phyloP scores from a whole-genome alignment of 2,888 invertebrate species.

The Brachyptera risi region DNA sequence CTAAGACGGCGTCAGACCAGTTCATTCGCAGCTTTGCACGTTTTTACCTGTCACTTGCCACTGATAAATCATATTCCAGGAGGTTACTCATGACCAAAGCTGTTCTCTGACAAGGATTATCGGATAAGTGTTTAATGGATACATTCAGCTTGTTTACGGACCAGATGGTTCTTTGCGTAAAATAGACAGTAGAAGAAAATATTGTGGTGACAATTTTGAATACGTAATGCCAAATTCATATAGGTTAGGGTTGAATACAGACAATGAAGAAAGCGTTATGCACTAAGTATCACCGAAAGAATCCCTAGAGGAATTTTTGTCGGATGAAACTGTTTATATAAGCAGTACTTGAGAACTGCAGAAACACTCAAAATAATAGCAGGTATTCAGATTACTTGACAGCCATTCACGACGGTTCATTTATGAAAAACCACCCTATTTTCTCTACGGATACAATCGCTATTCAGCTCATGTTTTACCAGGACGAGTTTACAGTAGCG shows the following conservation, averaged over 20 bases:
- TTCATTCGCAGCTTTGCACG: background rate
- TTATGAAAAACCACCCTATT: background rate
- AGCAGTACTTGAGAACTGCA: background rate
- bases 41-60: background rate
- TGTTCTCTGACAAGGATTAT: background rate
- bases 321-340: background rate
- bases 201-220: constrained; percentile 3
- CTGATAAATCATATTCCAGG: constrained; percentile 13
- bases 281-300: constrained; percentile 9
- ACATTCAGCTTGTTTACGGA: background rate
- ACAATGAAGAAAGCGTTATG: constrained; percentile 2
- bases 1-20: background rate
- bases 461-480: background rate
- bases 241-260: background rate
- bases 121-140: background rate
- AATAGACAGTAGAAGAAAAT: background rate
- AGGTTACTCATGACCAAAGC: background rate
- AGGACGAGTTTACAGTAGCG: constrained; percentile 1
- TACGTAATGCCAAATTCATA: background rate
- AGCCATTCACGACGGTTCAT: constrained; percentile 1
- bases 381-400: background rate
- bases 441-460: background rate
- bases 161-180: constrained; percentile 4
- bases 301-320: background rate
- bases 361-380: background rate